These are phyloP conservation scores for Gortyna flavago DNA, from an alignment of 2,888 invertebrate species.

Conservation along the genomic window DNA sequence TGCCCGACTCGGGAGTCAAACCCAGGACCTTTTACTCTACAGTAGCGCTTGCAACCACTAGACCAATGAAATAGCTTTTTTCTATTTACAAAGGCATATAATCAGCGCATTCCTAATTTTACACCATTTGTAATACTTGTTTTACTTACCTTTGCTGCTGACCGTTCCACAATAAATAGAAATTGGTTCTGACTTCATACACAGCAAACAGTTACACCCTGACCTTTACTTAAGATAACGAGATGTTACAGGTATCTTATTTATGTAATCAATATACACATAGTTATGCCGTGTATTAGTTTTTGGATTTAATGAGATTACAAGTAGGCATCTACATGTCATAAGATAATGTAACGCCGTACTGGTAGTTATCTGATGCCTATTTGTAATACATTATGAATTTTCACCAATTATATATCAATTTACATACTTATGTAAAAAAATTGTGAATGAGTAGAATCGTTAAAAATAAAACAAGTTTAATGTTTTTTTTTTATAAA, in stretches of 20 bases:
- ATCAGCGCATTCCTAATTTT: background rate
- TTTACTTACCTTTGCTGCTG: background rate
- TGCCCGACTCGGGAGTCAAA: background rate
- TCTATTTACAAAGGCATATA: background rate
- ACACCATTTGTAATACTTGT: background rate
- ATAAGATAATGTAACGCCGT: background rate
- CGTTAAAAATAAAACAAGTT: background rate
- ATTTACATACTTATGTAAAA: background rate
- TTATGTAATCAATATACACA: background rate
- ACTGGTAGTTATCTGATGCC: background rate
- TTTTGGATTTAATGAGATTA: background rate
- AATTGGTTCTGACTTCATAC: constrained; percentile 44
- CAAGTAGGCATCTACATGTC: background rate
- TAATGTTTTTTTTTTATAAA: background rate
- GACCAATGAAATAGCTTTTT: too few relatives aligned
- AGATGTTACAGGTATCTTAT: constrained; percentile 42
- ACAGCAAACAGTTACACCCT: constrained; percentile 40
- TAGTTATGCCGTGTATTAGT: background rate
- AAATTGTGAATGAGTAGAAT: background rate
- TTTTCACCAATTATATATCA: background rate
- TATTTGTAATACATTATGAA: background rate
- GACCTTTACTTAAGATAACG: constrained; percentile 46
- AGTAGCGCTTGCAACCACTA: too few relatives aligned
- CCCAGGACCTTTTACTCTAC: too few relatives aligned
- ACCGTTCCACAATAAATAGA: constrained; percentile 41